phyloP scores from a whole-genome alignment of 2,888 invertebrate genomes.

The Embidobia sp. region DNA sequence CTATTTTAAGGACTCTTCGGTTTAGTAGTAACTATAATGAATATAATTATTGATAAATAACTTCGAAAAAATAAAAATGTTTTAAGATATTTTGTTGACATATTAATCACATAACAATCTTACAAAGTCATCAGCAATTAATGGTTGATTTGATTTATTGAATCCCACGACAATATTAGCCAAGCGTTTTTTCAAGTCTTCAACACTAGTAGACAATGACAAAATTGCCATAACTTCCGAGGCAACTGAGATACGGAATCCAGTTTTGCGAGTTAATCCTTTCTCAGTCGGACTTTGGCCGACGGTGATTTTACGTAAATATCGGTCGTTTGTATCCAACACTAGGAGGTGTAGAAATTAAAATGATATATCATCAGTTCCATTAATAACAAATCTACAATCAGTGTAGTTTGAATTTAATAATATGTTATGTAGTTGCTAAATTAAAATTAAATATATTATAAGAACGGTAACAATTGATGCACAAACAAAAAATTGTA shows the following conservation, averaged over 20 bases:
- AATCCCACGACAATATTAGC: conserved; percentile 96
- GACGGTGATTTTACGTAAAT: conserved; percentile 94
- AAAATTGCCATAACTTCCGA: conserved; percentile 99
- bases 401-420: too few relatives aligned
- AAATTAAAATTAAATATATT: too few relatives aligned
- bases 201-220: conserved; percentile 91
- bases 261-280: conserved; percentile 90
- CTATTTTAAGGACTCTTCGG: too few relatives aligned
- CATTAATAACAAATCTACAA: too few relatives aligned
- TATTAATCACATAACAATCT: conserved; percentile 67
- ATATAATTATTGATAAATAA: too few relatives aligned
- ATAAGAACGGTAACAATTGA: too few relatives aligned
- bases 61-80: too few relatives aligned
- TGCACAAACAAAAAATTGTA: too few relatives aligned
- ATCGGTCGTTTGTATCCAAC: conserved; percentile 97
- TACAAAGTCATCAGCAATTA: conserved; percentile 96
- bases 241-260: conserved; percentile 97
- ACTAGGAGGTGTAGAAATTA: conserved; percentile 81
- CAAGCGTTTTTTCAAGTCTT: conserved; percentile 94
- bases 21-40: too few relatives aligned
- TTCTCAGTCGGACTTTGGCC: conserved; percentile 97
- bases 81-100: too few relatives aligned
- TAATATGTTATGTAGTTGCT: too few relatives aligned
- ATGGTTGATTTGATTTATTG: conserved; percentile 89
- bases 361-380: conserved; percentile 1